Evolutionary conservation across 35 echinoderm and acorn worm species (phyloP).

Genomic region (Stichopus chloronotus): DNA sequence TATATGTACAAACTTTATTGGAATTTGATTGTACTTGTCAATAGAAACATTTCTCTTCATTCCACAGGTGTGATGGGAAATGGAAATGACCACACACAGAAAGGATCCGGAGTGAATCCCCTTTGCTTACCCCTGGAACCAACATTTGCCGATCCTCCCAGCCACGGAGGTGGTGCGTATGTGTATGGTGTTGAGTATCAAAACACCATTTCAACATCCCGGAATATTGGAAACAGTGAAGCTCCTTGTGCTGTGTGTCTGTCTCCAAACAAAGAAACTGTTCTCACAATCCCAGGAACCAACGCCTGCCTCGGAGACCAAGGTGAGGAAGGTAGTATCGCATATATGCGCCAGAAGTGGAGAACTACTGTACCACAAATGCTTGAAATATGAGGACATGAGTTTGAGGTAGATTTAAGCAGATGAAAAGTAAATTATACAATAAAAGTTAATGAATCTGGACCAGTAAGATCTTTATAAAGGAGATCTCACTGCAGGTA

Average conservation of each 20-base stretch:
- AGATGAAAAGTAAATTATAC: too few relatives aligned
- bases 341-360: too few relatives aligned
- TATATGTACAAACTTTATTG: too few relatives aligned
- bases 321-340: neutral
- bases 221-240: slow-evolving; percentile 6
- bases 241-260: slow-evolving; percentile 47
- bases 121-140: slow-evolving; percentile 35
- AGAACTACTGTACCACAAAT: too few relatives aligned
- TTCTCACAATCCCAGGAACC: slow-evolving; percentile 7
- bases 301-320: neutral
- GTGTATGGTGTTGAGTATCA: slow-evolving; percentile 31
- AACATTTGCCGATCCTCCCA: neutral
- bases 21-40: too few relatives aligned
- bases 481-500: too few relatives aligned
- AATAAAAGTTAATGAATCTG: too few relatives aligned
- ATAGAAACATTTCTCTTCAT: neutral
- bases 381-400: too few relatives aligned
- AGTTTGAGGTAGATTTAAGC: too few relatives aligned
- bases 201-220: neutral
- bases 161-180: neutral
- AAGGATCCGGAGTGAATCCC: neutral
- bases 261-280: slow-evolving; percentile 4
- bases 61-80: neutral
- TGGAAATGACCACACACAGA: neutral
- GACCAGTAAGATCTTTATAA: too few relatives aligned